Base-by-base conservation (phyloP, 2,888 invertebrate genomes). In the Formica aserva region DNA sequence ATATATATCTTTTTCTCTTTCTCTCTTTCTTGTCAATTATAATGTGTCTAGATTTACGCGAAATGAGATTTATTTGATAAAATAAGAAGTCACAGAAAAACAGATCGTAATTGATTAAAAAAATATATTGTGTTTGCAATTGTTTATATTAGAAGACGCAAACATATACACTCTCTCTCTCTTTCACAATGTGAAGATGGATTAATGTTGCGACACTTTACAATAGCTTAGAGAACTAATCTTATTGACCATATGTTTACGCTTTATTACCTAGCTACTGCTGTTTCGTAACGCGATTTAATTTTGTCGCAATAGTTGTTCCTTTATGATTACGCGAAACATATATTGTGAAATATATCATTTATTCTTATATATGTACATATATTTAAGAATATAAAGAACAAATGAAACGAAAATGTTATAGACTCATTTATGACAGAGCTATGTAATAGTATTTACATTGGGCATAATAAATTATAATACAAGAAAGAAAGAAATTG, bases 151-250 rank as follows among this genome's bases (percentile, higher is more conserved):
- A 74, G 35, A 48, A 62, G 75, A 32, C 9, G 38, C n/a, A 13
- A 62, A 18, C 6, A 26, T 32, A 5, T 6, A 6, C 32, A 5
- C 26, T 26, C 26, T 26, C 26, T 26, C 26, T 26, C 26, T 26
- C 0, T 32, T 32, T 18, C 6, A 62, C 26, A 3, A 13, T 48
- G 15, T 38, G 38, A 62, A 35, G 29, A 63, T 75, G 35, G 29
- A 75, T 81, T 63, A 81, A 75, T 45, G 29, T 71, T 26, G 26
- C 15, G n/a, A 22, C 38, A 26, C 26, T 29, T 81, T 29, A 13
- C 62, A 63, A 45, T 13, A 75, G 74, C 26, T 63, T 75, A 41
- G 63, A 41, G 15, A 67, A 80, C 22, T 83, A 74, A 84, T 84
- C 52, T 57, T 60, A 26, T 66, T 71, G 48, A 81, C 8, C 41